Evolutionary conservation across 2,888 invertebrate species (phyloP).

Genomic region (Frankliniella intonsa): DNA sequence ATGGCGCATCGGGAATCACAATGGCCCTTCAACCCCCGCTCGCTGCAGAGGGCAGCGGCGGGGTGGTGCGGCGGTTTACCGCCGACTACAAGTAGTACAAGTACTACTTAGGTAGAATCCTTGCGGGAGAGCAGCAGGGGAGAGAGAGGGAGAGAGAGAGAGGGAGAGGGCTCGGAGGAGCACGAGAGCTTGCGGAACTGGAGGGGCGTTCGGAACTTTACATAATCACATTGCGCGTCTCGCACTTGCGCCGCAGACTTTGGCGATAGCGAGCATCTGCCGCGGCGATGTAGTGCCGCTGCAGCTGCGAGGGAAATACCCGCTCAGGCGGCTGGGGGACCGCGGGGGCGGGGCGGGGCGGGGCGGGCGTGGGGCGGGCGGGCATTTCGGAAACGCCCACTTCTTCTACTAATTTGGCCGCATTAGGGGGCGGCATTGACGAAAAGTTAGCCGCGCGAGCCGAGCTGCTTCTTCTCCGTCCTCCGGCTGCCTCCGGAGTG

Average conservation of each 20-base stretch:
- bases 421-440: too few species aligned
- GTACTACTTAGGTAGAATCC: too few species aligned
- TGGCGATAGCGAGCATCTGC: background rate
- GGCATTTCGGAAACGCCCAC: background rate
- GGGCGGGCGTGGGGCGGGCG: background rate
- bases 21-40: too few species aligned
- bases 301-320: background rate
- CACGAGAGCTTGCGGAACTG: background rate
- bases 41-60: too few species aligned
- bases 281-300: background rate
- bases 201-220: background rate
- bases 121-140: too few species aligned
- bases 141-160: background rate
- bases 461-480: background rate
- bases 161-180: background rate
- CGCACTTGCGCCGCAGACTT: background rate
- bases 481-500: background rate
- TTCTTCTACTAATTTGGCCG: too few species aligned
- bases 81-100: too few species aligned
- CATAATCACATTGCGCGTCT: background rate
- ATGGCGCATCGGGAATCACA: too few species aligned
- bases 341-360: background rate
- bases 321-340: background rate
- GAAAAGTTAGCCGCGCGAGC: background rate
- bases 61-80: too few species aligned